Conservation (phyloP, 1,140 invertebrate genomes). For the Drosophila prosaltans region DNA sequence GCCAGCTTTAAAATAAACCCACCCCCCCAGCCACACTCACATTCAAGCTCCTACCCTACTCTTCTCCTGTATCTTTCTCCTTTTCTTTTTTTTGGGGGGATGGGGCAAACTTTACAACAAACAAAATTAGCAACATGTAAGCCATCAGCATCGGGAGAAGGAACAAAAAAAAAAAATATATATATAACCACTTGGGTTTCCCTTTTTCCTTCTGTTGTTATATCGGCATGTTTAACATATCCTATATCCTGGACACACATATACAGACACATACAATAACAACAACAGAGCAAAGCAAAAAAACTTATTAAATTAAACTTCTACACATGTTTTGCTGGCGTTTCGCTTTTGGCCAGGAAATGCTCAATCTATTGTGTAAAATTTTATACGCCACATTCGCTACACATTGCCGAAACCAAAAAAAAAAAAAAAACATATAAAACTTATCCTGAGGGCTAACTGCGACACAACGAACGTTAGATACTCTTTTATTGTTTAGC, state of each 20-base stretch:
- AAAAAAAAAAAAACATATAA: conserved; percentile 26
- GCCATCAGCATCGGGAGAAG: conserved; percentile 32
- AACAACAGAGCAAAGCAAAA: conserved; percentile 6
- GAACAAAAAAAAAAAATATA: conserved; percentile 32
- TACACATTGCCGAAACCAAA: conserved; percentile 28
- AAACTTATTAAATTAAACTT: conserved; percentile 81
- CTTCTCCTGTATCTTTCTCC: not conserved
- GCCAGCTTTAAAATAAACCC: conserved; percentile 15
- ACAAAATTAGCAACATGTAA: conserved; percentile 74
- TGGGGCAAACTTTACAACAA: conserved; percentile 58
- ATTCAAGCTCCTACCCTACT: not conserved
- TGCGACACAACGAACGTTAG: not conserved
- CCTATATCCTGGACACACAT: conserved; percentile 30
- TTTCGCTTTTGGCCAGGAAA: conserved; percentile 51
- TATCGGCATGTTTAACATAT: conserved; percentile 72
- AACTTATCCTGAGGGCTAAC: not conserved
- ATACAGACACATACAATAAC: conserved; percentile 19
- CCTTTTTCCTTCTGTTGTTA: conserved; percentile 42
- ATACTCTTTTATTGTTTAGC: not conserved
- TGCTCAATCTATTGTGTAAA: conserved; percentile 78
- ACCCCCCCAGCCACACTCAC: conserved; percentile 11
- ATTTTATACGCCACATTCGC: conserved; percentile 64
- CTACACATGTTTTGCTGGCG: conserved; percentile 67
- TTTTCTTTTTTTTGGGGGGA: not conserved
- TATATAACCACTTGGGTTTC: conserved; percentile 37